Percentiles rank a stretch among this genome's conserved stretches.
These are phyloP conservation scores for Mizuhopecten yessoensis DNA, from an alignment of 1,140 invertebrate genomes.

Conservation along the genomic window DNA sequence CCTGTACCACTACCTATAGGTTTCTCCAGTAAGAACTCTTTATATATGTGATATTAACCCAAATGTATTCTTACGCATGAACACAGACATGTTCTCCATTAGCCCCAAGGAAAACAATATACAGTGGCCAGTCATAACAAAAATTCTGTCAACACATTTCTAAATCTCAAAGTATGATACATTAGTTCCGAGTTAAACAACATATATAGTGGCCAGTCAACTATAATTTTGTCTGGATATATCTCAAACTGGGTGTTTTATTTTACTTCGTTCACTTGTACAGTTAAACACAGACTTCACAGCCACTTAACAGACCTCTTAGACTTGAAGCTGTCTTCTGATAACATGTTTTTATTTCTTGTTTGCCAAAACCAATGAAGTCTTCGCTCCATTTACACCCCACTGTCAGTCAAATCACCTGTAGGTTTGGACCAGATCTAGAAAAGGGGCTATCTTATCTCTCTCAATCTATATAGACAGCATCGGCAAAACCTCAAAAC, in stretches of 20 bases:
- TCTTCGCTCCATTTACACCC: background rate
- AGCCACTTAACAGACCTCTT: background rate
- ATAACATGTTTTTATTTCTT: conserved; percentile 29
- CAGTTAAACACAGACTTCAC: background rate
- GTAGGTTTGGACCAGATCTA: no score
- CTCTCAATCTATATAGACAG: background rate
- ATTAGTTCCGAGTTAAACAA: no score
- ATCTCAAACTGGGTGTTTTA: background rate
- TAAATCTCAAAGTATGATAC: no score
- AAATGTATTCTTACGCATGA: background rate
- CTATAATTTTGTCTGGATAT: no score
- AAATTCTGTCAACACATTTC: background rate
- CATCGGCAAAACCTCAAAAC: conserved; percentile 4
- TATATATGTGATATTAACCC: no score
- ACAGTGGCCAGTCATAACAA: no score
- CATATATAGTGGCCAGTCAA: no score
- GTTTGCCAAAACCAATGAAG: background rate
- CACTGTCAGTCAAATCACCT: background rate
- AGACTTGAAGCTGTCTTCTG: background rate
- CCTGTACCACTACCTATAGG: no score
- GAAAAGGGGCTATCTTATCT: background rate
- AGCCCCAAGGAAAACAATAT: background rate
- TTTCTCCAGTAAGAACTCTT: no score
- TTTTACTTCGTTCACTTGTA: background rate
- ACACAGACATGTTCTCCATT: background rate